These are phyloP conservation scores for Brachyistius frenatus DNA, from an alignment of 2,113 vertebrate genomes.

Conservation along the genomic window DNA sequence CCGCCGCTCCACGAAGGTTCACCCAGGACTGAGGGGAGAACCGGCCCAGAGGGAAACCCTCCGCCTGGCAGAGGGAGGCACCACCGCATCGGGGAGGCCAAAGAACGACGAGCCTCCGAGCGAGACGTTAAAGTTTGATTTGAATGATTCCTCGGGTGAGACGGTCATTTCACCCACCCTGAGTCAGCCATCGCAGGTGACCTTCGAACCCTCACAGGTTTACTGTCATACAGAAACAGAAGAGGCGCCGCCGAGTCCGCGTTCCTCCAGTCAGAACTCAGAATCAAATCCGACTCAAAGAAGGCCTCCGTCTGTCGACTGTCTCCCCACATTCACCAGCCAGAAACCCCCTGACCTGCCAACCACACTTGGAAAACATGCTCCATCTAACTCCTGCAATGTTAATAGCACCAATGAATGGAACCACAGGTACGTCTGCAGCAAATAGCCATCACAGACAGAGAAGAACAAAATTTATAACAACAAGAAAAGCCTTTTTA, in stretches of 20 bases:
- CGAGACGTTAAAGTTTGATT: no score
- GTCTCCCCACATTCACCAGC: constrained; percentile 72
- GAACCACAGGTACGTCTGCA: constrained; percentile 60
- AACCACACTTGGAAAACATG: not conserved
- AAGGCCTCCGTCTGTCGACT: constrained; percentile 22
- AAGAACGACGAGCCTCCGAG: not conserved
- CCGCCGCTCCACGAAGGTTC: not conserved
- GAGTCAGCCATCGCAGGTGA: no score
- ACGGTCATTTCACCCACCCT: no score
- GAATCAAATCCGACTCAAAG: not conserved
- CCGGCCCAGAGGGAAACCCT: not conserved
- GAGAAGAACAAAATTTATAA: not conserved
- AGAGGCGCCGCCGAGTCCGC: not conserved
- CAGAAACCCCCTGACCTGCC: constrained; percentile 67
- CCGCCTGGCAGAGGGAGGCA: not conserved
- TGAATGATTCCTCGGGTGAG: no score
- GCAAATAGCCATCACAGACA: no score
- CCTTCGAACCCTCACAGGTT: no score
- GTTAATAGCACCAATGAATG: not conserved
- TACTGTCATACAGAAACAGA: not conserved
- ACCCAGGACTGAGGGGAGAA: not conserved
- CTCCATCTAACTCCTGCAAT: constrained; percentile 35
- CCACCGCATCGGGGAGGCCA: not conserved
- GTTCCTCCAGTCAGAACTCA: not conserved
- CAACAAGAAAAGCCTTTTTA: no score